Conservation (phyloP, 2,113 vertebrate species). For the Panthera tigris region DNA sequence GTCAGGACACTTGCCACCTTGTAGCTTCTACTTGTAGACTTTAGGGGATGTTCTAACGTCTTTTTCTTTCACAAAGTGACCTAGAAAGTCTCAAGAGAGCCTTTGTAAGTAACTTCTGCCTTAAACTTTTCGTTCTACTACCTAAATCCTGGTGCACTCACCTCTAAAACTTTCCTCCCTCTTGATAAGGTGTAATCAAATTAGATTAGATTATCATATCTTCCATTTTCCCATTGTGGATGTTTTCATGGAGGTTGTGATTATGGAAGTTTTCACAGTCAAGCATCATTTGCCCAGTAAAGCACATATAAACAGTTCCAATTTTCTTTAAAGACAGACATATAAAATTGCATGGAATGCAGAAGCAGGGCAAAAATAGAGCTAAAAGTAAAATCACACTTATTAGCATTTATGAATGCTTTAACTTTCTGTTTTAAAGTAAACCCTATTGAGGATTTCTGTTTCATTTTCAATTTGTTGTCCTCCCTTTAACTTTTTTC, state of each 20-base stretch:
- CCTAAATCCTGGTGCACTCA: not conserved
- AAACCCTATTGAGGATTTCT: not conserved
- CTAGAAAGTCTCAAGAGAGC: not conserved
- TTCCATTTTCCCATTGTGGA: not conserved
- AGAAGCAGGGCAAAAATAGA: not conserved
- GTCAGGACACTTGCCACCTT: not conserved
- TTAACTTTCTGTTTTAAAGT: not conserved
- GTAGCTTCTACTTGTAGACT: not conserved
- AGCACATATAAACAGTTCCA: not conserved
- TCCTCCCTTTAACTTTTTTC: not conserved
- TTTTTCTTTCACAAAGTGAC: not conserved
- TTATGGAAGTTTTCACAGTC: not conserved
- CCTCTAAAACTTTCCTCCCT: not conserved
- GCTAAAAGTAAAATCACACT: not conserved
- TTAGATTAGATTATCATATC: not conserved
- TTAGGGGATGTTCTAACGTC: not conserved
- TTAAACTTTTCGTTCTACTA: not conserved
- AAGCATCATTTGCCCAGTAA: not conserved
- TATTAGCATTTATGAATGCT: not conserved
- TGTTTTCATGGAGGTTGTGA: not conserved
- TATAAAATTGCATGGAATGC: not conserved
- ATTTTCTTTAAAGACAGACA: not conserved
- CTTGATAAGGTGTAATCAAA: not conserved
- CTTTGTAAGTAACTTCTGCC: not conserved
- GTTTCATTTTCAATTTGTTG: constrained; percentile 7